phyloP scores from a whole-genome alignment of 1,140 invertebrate species.

The Trachelipus rathkii region DNA sequence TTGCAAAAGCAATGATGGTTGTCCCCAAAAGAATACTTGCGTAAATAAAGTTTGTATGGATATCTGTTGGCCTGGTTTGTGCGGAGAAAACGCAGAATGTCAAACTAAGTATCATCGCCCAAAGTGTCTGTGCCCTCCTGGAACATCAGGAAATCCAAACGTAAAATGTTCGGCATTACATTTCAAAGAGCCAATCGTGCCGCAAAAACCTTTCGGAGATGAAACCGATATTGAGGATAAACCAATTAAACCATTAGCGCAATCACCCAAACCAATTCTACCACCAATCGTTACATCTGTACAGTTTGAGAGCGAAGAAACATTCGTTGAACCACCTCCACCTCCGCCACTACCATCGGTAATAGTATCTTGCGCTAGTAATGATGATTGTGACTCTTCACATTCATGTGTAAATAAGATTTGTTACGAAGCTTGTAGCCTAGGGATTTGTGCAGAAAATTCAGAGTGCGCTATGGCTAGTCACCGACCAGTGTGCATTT shows the following conservation, averaged over 20 bases:
- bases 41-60: slow-evolving; percentile 48
- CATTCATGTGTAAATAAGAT: too few relatives aligned
- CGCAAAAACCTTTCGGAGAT: slow-evolving; percentile 55
- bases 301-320: neutral
- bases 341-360: too few relatives aligned
- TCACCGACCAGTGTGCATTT: slow-evolving; percentile 70
- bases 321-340: neutral
- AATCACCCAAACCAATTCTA: neutral
- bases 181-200: slow-evolving; percentile 78
- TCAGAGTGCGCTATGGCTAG: too few relatives aligned
- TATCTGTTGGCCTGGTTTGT: slow-evolving; percentile 44
- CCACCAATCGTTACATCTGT: slow-evolving; percentile 21
- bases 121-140: slow-evolving; percentile 49
- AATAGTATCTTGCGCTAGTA: too few relatives aligned
- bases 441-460: too few relatives aligned
- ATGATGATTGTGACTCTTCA: too few relatives aligned
- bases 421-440: too few relatives aligned
- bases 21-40: slow-evolving; percentile 47
- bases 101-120: slow-evolving; percentile 48
- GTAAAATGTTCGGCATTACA: slow-evolving; percentile 38
- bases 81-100: slow-evolving; percentile 49
- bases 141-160: slow-evolving; percentile 48
- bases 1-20: slow-evolving; percentile 48
- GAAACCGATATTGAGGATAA: slow-evolving; percentile 3
- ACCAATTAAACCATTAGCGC: slow-evolving; percentile 19